Conservation (phyloP, 2,888 invertebrate species). For the Tillus elongatus region DNA sequence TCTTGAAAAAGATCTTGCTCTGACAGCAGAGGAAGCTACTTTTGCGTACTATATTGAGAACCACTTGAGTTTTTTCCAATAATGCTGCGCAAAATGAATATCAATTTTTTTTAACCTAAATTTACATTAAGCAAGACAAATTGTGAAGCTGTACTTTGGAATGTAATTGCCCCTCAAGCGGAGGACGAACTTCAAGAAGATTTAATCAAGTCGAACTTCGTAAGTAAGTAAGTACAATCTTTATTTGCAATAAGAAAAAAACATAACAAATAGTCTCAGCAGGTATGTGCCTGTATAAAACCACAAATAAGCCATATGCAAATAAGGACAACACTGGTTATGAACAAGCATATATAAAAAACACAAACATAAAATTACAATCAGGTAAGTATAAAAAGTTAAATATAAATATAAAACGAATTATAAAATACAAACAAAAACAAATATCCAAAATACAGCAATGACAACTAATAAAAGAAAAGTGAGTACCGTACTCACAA, state of each 20-base stretch:
- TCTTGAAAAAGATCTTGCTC: slow-evolving; percentile 1
- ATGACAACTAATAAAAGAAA: no score
- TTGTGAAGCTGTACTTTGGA: slow-evolving; percentile 13
- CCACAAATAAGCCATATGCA: slow-evolving; percentile 8
- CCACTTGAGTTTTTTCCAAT: slow-evolving; percentile 11
- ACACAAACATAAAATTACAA: no score
- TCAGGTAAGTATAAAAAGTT: no score
- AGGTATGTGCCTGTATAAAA: slow-evolving; percentile 20
- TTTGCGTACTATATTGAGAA: slow-evolving; percentile 11
- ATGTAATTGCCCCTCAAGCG: slow-evolving; percentile 13
- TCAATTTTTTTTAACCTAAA: no score
- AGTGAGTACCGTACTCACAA: slow-evolving; percentile 8
- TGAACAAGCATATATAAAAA: no score
- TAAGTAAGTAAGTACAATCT: no score
- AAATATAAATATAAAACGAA: no score
- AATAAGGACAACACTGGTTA: no score
- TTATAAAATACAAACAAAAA: no score
- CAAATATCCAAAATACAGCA: no score
- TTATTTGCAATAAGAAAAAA: slow-evolving; percentile 25
- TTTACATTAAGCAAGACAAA: no score
- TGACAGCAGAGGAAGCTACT: slow-evolving; percentile 10
- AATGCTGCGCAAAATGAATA: slow-evolving; percentile 13
- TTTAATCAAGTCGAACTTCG: slow-evolving; percentile 20
- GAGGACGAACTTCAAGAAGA: slow-evolving; percentile 17
- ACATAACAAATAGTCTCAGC: slow-evolving; percentile 23